phyloP scores from a whole-genome alignment of 2,797 vertebrate genomes.

The Peromyscus eremicus region DNA sequence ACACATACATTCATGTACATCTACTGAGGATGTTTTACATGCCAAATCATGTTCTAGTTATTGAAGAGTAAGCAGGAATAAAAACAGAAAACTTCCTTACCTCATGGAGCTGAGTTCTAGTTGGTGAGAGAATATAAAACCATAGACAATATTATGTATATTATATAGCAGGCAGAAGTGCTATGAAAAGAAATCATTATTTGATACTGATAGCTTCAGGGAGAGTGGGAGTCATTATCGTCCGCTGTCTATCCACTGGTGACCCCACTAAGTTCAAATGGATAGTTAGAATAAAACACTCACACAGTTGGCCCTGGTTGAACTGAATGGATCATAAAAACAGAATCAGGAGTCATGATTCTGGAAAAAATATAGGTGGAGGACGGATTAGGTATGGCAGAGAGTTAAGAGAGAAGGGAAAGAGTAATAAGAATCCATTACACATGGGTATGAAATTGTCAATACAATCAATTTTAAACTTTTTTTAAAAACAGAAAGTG shows the following conservation, averaged over 20 bases:
- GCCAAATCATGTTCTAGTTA: not conserved
- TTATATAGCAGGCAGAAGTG: not conserved
- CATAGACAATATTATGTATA: not conserved
- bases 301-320: not conserved
- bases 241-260: too few species aligned
- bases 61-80: not conserved
- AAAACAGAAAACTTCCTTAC: slow-evolving; percentile 8
- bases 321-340: not conserved
- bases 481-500: not conserved
- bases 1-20: not conserved
- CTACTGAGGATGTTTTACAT: slow-evolving; percentile 19
- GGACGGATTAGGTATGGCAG: not conserved
- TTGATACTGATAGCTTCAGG: not conserved
- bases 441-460: not conserved
- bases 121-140: slow-evolving; percentile 42
- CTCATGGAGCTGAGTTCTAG: not conserved
- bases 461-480: not conserved
- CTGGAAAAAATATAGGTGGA: not conserved
- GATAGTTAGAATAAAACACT: not conserved
- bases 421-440: not conserved
- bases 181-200: not conserved
- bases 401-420: too few species aligned
- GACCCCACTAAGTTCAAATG: not conserved
- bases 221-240: not conserved
- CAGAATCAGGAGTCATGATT: not conserved